Conservation (phyloP, 2,113 vertebrate species). For the Amazona vittata region DNA sequence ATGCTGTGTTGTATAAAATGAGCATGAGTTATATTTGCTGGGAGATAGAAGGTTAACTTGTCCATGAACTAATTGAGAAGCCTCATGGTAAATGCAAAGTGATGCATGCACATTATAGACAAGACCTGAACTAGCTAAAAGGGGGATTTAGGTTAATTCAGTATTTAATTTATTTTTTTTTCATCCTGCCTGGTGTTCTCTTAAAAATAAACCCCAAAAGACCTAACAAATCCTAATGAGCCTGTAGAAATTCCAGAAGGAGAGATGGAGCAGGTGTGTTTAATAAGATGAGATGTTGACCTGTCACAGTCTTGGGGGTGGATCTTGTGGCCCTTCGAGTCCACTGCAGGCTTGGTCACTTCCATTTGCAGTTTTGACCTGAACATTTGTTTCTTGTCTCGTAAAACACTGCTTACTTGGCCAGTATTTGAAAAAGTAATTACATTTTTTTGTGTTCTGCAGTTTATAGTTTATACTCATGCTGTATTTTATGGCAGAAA, state of each 20-base stretch:
- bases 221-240: slow-evolving; percentile 18
- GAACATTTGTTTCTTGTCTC: slow-evolving; percentile 28
- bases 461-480: slow-evolving; percentile 24
- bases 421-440: slow-evolving; percentile 14
- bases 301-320: not conserved
- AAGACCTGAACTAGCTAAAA: slow-evolving; percentile 61
- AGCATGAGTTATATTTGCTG: slow-evolving; percentile 79
- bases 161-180: slow-evolving; percentile 40
- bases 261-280: not conserved
- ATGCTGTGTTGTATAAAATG: slow-evolving; percentile 73
- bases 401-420: slow-evolving; percentile 23
- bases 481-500: slow-evolving; percentile 32
- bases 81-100: slow-evolving; percentile 75
- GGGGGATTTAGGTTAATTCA: slow-evolving; percentile 60
- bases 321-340: not conserved
- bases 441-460: slow-evolving; percentile 52
- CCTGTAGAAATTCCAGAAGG: slow-evolving; percentile 40
- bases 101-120: slow-evolving; percentile 52
- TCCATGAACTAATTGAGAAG: slow-evolving; percentile 78
- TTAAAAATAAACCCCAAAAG: not conserved
- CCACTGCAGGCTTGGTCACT: not conserved
- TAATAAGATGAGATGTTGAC: not conserved
- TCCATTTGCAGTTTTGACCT: not conserved
- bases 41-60: slow-evolving; percentile 80
- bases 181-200: slow-evolving; percentile 23